Base-by-base conservation (phyloP, 1,140 invertebrate genomes). In the Polypedilum pembai region DNA sequence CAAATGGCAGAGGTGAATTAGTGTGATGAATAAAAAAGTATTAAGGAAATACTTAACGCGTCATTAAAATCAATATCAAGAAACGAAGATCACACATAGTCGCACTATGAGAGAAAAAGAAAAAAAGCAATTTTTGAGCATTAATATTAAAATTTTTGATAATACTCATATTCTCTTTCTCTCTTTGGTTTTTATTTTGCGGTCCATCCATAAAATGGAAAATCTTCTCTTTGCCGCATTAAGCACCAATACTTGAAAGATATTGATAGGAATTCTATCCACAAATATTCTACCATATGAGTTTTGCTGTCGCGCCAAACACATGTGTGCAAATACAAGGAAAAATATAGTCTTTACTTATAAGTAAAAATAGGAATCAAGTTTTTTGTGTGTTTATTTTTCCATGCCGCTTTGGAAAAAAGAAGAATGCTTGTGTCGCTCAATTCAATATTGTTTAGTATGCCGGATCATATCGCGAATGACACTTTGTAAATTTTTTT, bases 331-430 rank as follows among this genome's bases (percentile, higher is more conserved):
- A 56, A 56, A 56, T 56, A 56, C 45, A 56, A n/a, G n/a, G 12
- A 56, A 56, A n/a, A 56, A 56, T 56, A n/a, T 56, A 4, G 45
- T 56, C 12, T 56, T n/a, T 56, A n/a, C 12, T n/a, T 12, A 3
- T 45, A 45, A 45, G 24, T 45, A 45, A 45, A 45, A 56, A 56
- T 56, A 56, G 15, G 45, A 56, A 56, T 56, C 45, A 56, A 56
- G 45, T 56, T 56, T 15, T 56, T 56, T 56, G 45, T 56, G 45
- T 56, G 45, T 56, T 56, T 56, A 56, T 56, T 56, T 56, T 56
- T 33, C 24, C 24, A n/a, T n/a, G 12, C 15, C 45, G 45, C n/a
- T 33, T 33, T 33, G 24, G 24, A n/a, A 56, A 56, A 56, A 56
- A 45, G 15, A 15, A 12, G n/a, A 56, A 56, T 56, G 12, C 12